Conservation (phyloP, 2,888 invertebrate genomes). For the Tiliacea aurago region DNA sequence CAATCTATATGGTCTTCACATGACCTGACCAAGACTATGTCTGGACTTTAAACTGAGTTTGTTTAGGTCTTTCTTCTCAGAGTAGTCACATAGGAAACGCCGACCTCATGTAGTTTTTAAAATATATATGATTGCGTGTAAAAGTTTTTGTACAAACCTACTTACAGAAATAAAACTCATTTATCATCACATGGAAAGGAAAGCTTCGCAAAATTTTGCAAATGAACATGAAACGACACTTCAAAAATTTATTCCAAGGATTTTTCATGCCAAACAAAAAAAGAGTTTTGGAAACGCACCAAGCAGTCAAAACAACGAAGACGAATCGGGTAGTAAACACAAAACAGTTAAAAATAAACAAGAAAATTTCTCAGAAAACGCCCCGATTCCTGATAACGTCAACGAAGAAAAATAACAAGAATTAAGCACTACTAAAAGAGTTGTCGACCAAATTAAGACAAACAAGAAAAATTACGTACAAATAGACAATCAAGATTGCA, state of each 20-base stretch:
- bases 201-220: background rate
- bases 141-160: too few relatives aligned
- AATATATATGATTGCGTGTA: too few relatives aligned
- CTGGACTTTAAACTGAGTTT: too few relatives aligned
- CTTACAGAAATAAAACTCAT: too few relatives aligned
- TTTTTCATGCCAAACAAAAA: background rate
- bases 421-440: slow-evolving; percentile 85
- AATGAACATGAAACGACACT: background rate
- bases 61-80: too few relatives aligned
- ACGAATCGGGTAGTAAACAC: slow-evolving; percentile 53
- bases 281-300: slow-evolving; percentile 23
- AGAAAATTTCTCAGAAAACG: slow-evolving; percentile 72
- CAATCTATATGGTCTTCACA: too few relatives aligned
- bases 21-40: too few relatives aligned
- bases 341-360: slow-evolving; percentile 63
- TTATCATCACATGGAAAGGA: background rate
- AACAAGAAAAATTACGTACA: slow-evolving; percentile 86
- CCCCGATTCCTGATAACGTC: slow-evolving; percentile 80
- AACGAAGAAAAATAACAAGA: slow-evolving; percentile 83
- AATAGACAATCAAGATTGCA: slow-evolving; percentile 88
- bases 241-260: background rate
- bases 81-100: too few relatives aligned
- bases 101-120: too few relatives aligned
- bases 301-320: slow-evolving; percentile 59
- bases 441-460: slow-evolving; percentile 86